Conservation (phyloP, 2,797 vertebrate species). For the Characodon lateralis region DNA sequence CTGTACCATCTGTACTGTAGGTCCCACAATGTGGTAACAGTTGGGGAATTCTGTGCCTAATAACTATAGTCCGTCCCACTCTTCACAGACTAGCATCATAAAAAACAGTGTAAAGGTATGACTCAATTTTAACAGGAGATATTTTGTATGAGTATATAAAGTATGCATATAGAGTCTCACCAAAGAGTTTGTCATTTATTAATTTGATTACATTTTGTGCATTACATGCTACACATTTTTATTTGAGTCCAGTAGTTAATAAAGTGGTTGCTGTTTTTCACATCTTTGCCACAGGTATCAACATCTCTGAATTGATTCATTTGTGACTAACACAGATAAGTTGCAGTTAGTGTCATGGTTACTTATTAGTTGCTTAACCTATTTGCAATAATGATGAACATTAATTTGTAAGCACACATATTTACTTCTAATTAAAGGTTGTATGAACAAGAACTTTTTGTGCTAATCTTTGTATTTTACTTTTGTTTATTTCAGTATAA, state of each 20-base stretch:
- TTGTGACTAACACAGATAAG: constrained; percentile 20
- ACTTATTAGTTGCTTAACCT: constrained; percentile 26
- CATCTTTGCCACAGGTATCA: neutral
- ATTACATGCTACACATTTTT: neutral
- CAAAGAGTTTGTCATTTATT: neutral
- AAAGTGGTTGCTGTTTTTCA: constrained; percentile 15
- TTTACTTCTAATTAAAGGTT: constrained; percentile 18
- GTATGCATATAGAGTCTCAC: neutral
- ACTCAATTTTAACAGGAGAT: neutral
- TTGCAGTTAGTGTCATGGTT: constrained; percentile 14
- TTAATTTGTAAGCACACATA: constrained; percentile 7
- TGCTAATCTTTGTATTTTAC: constrained; percentile 1
- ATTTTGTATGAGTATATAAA: neutral
- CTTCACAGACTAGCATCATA: neutral
- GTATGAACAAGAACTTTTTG: constrained; percentile 6
- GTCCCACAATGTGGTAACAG: constrained; percentile 59
- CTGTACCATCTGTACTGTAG: constrained; percentile 40
- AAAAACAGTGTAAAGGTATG: neutral
- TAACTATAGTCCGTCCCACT: constrained; percentile 6
- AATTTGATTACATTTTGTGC: constrained; percentile 1
- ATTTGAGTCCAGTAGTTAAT: constrained; percentile 9
- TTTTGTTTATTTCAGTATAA: constrained; percentile 38
- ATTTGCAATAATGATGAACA: constrained; percentile 41
- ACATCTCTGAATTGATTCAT: constrained; percentile 25
- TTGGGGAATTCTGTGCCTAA: constrained; percentile 39